Evolutionary conservation across 92 coral and sea anemone species (phyloP).

Genomic region (Pocillopora meandrina): DNA sequence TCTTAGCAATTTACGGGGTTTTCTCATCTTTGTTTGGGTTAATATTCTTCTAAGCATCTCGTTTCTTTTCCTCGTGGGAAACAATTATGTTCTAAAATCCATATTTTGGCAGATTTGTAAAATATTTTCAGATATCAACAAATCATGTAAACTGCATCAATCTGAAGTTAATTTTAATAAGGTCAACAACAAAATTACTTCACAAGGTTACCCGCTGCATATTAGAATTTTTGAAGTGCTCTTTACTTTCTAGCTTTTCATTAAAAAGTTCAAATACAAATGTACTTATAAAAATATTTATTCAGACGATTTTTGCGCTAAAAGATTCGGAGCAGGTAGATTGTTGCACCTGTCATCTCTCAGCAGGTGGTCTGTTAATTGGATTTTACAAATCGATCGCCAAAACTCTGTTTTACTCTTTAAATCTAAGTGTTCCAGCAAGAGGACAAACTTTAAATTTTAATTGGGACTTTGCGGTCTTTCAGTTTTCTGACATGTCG

Average conservation of each 20-base stretch:
- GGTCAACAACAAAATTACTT: background rate
- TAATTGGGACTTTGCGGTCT: too few species aligned
- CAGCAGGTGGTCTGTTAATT: constrained; percentile 17
- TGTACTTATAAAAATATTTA: background rate
- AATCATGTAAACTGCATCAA: background rate
- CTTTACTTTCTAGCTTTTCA: background rate
- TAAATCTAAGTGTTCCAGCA: background rate
- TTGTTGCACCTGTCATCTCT: constrained; percentile 14
- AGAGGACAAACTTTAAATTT: background rate
- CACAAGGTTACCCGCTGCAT: background rate
- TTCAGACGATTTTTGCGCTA: background rate
- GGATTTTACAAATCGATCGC: background rate
- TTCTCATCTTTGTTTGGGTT: background rate
- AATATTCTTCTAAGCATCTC: too few species aligned
- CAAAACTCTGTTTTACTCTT: background rate
- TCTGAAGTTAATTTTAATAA: background rate
- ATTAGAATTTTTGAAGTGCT: background rate
- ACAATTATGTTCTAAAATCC: background rate
- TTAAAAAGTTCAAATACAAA: background rate
- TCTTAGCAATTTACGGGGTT: constrained; percentile 19
- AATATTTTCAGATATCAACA: background rate
- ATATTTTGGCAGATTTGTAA: background rate
- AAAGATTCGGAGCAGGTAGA: constrained; percentile 16
- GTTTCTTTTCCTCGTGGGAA: background rate
- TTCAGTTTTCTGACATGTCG: background rate